A percentile compares a stretch with the other conserved stretches of the same genome.
Evolutionary conservation across 2,888 invertebrate genomes (phyloP).

Genomic region (Agriotes lineatus): DNA sequence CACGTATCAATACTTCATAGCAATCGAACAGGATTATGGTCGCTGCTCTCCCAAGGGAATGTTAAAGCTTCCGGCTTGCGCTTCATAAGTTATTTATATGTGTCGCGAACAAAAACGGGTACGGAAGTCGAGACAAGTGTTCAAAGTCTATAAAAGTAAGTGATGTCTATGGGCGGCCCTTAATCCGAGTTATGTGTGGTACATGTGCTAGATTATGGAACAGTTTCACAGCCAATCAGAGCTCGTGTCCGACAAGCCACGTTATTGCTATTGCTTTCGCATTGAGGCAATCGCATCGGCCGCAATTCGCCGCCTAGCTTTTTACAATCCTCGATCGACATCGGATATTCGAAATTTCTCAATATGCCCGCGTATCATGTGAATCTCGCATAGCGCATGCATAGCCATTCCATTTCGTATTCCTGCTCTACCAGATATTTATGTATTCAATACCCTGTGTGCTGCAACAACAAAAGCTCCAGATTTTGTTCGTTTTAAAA

Average conservation of each 20-base stretch:
- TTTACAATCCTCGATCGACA: constrained; percentile 52
- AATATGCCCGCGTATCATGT: constrained; percentile 50
- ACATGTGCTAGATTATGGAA: constrained; percentile 37
- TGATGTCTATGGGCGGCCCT: constrained; percentile 22
- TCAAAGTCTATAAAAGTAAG: constrained; percentile 23
- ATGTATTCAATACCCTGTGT: constrained; percentile 26
- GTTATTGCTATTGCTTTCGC: constrained; percentile 49
- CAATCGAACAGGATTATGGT: not conserved
- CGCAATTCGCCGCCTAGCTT: constrained; percentile 49
- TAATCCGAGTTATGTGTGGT: constrained; percentile 36
- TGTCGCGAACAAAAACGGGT: constrained; percentile 16
- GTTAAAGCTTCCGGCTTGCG: not conserved
- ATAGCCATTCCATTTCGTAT: constrained; percentile 20
- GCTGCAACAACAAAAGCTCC: constrained; percentile 21
- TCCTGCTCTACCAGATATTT: constrained; percentile 27
- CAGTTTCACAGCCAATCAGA: constrained; percentile 51
- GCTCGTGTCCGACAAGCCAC: constrained; percentile 50
- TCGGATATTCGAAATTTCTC: constrained; percentile 56
- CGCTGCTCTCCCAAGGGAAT: not conserved
- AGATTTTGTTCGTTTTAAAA: constrained; percentile 27
- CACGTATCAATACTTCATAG: not conserved
- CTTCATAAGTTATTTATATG: constrained; percentile 23
- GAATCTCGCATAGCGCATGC: constrained; percentile 44
- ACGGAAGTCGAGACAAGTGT: constrained; percentile 14
- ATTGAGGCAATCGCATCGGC: constrained; percentile 44